A percentile compares a stretch with the other conserved stretches of the same genome.
Conservation (phyloP, 2,797 vertebrate species). For the Enteromius unitaeniatus region DNA sequence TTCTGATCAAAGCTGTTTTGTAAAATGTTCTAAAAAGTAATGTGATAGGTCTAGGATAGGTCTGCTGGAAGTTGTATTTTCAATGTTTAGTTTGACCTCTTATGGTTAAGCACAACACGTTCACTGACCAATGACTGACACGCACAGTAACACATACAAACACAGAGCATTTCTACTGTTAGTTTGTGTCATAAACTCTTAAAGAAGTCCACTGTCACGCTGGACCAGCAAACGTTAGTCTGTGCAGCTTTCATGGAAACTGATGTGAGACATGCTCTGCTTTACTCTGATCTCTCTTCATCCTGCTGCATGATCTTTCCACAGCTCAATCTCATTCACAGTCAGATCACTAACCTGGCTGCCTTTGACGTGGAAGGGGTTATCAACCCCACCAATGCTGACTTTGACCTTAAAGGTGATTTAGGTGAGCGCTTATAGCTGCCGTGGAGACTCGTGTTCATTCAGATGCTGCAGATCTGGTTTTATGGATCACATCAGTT, state of each 20-base stretch:
- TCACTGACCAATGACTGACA: neutral
- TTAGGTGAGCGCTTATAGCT: conserved; percentile 86
- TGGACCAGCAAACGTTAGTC: neutral
- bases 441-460: neutral
- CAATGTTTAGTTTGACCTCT: neutral
- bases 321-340: conserved; percentile 99
- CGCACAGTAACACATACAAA: neutral
- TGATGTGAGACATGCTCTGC: conserved; percentile 61
- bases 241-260: neutral
- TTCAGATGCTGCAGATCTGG: neutral
- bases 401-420: conserved; percentile 99
- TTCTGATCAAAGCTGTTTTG: neutral
- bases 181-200: neutral
- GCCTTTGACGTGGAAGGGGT: conserved; percentile 88
- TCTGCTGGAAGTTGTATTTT: neutral
- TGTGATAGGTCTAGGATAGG: neutral
- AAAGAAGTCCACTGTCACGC: neutral
- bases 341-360: conserved; percentile 93
- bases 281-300: conserved; percentile 74
- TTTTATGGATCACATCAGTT: neutral
- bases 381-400: conserved; percentile 99
- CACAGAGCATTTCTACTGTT: neutral
- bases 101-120: neutral
- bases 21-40: neutral
- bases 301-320: conserved; percentile 87